These are phyloP conservation scores for Onthophagus sagittarius DNA, from an alignment of 2,888 invertebrate species.

Conservation along the genomic window DNA sequence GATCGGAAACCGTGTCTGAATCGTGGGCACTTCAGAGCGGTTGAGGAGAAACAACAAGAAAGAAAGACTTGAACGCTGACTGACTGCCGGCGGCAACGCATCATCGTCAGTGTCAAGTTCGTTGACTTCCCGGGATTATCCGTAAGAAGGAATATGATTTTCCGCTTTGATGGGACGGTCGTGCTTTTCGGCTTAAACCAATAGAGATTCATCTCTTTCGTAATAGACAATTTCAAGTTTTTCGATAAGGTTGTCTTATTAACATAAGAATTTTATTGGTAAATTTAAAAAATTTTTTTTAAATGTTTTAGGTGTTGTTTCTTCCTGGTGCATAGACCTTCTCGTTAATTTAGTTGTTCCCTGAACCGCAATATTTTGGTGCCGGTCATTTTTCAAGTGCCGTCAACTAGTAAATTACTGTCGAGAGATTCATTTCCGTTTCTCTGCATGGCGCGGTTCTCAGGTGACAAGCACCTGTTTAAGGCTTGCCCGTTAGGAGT, in stretches of 20 bases:
- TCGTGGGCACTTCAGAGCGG: background rate
- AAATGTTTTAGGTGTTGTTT: background rate
- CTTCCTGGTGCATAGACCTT: background rate
- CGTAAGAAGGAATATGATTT: background rate
- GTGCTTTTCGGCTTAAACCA: background rate
- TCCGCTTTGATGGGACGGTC: background rate
- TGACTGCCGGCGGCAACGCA: background rate
- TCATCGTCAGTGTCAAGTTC: background rate
- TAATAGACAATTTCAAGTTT: background rate
- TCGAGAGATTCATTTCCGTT: background rate
- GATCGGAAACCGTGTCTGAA: background rate
- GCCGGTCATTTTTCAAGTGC: background rate
- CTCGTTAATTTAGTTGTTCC: background rate
- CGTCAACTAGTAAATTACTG: background rate
- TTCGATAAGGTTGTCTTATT: background rate
- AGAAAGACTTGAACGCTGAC: background rate
- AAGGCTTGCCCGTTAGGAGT: background rate
- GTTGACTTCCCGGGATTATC: background rate
- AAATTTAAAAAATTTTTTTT: background rate
- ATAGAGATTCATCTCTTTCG: background rate
- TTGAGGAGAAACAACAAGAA: background rate
- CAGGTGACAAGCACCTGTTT: background rate
- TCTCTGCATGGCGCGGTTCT: background rate
- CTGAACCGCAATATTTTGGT: background rate
- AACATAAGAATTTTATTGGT: background rate